A percentile compares a stretch with the other conserved stretches of the same genome.
phyloP scores from a whole-genome alignment of 2,797 vertebrate genomes.

The Meda fulgida region DNA sequence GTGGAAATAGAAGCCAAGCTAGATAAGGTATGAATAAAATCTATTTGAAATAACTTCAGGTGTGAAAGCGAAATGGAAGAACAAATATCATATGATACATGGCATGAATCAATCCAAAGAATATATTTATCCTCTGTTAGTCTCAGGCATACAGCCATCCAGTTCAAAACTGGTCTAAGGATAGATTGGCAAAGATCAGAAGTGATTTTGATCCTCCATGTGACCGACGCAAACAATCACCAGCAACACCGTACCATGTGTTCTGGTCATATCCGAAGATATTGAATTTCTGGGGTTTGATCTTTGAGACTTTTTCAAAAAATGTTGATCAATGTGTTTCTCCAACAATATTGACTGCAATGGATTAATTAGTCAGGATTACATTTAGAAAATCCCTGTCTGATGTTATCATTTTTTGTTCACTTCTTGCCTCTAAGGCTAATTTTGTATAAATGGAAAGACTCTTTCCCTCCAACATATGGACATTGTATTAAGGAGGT shows the following conservation, averaged over 20 bases:
- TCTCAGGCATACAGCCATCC: not conserved
- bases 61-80: not conserved
- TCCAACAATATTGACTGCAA: not conserved
- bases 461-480: too few relatives aligned
- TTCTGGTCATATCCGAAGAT: too few relatives aligned
- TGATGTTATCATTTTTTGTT: too few relatives aligned
- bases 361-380: too few relatives aligned
- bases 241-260: too few relatives aligned
- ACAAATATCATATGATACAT: not conserved
- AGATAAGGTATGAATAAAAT: constrained; percentile 78
- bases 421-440: not conserved
- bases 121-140: not conserved
- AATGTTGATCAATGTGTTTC: not conserved
- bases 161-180: not conserved
- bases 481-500: too few relatives aligned
- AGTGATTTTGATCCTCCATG: too few relatives aligned
- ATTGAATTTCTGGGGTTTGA: not conserved
- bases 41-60: not conserved
- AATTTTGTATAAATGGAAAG: not conserved
- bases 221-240: too few relatives aligned
- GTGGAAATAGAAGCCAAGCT: constrained; percentile 88
- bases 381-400: too few relatives aligned
- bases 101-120: not conserved
- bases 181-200: not conserved
- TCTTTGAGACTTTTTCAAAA: too few relatives aligned